phyloP scores from a whole-genome alignment of 2,888 invertebrate genomes.

The Incurvaria masculella region DNA sequence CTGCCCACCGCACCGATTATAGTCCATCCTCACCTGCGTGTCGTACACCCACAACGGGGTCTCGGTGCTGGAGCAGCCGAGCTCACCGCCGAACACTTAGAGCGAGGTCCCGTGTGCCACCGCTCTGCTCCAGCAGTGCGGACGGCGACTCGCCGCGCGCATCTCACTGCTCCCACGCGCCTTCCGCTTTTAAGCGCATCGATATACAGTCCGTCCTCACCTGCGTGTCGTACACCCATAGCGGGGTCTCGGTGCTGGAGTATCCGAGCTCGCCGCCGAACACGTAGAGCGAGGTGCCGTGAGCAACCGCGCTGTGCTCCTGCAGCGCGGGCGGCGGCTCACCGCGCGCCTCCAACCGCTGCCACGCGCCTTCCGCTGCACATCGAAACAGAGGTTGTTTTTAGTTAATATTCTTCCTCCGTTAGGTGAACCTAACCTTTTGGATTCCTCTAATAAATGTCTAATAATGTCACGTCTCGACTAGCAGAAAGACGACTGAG shows the following conservation, averaged over 20 bases:
- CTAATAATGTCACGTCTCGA: no score
- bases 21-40: conserved; percentile 54
- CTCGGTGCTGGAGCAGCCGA: conserved; percentile 74
- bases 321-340: conserved; percentile 77
- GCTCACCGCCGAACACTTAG: conserved; percentile 86
- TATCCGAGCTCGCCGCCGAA: conserved; percentile 87
- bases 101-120: conserved; percentile 71
- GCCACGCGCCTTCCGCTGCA: conserved; percentile 72
- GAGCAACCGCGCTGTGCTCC: conserved; percentile 80
- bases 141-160: conserved; percentile 70
- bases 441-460: no score
- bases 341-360: conserved; percentile 65
- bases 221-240: conserved; percentile 80
- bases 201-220: conserved; percentile 31
- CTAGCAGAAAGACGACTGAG: no score
- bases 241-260: conserved; percentile 74
- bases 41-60: conserved; percentile 85
- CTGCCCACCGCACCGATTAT: conserved; percentile 44
- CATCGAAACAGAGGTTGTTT: no score
- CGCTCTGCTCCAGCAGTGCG: conserved; percentile 81
- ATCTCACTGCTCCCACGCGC: conserved; percentile 72
- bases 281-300: conserved; percentile 72
- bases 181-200: conserved; percentile 63
- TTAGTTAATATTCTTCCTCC: no score
- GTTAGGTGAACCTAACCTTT: no score